Base-by-base conservation (phyloP, 2,797 vertebrate genomes). In the Tapirus indicus region DNA sequence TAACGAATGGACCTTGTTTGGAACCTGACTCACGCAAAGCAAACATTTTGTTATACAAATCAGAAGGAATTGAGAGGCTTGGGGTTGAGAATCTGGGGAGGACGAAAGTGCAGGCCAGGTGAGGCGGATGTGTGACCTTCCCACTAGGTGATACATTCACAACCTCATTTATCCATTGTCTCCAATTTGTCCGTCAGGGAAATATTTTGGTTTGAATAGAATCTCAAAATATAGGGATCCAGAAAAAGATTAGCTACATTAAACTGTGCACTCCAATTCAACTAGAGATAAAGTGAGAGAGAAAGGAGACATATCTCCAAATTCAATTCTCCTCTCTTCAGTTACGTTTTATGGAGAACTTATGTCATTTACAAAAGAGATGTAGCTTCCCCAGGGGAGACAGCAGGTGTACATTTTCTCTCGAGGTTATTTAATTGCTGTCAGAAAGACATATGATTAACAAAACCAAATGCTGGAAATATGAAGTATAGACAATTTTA, bases 401-500 rank as follows among this genome's bases (percentile, higher is more conserved):
- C 88, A 97, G 90, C 98, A 96, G 21, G n/a, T 91, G 91, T 94
- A 77, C 96, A 35, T 96, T 96, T 83, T 88, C 92, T 97, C 95
- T 96, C 47, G 75, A 97, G 79, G 95, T 98, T 96, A 97, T 98
- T 97, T 96, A 98, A 98, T 96, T 96, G 74, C 97, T 98, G 87
- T 97, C 95, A 97, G 35, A 90, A 96, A 96, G 82, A 98, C 82
- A 96, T 72, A 97, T 18, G 97, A 96, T 96, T 98, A 99, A 97
- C 44, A 98, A 97, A 98, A 68, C 41, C 95, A 98, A 93, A 96
- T 56, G 97, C 94, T 96, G 90, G 92, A 97, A 97, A 97, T 98
- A 97, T 89, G 97, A 98, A 98, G 98, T 97, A 97, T 88, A 98
- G 97, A 97, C 96, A 93, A 96, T 98, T 97, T 98, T 98, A 97